phyloP scores from a whole-genome alignment of 92 coral and sea anemone genomes.

The Zoanthus sansibaricus region DNA sequence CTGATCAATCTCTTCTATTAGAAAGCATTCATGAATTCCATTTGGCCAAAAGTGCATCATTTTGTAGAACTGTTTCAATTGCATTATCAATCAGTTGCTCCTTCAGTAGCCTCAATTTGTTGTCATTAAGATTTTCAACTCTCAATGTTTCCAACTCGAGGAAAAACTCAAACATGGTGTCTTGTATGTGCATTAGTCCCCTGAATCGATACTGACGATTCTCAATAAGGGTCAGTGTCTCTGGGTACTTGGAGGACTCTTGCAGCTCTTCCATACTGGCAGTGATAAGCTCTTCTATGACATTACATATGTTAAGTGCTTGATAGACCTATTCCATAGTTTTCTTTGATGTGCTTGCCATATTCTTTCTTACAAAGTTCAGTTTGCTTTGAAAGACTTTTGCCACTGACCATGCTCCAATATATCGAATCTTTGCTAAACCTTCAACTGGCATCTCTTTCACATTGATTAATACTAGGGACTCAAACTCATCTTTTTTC shows the following conservation, averaged over 20 bases:
- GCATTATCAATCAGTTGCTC: slow-evolving; percentile 31
- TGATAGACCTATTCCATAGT: slow-evolving; percentile 13
- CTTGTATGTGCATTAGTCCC: slow-evolving; percentile 39
- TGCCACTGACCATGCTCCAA: slow-evolving; percentile 48
- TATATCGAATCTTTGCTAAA: slow-evolving; percentile 37
- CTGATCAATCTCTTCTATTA: not conserved
- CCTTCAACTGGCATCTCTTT: slow-evolving; percentile 31
- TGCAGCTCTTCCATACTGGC: slow-evolving; percentile 22
- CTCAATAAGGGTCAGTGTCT: slow-evolving; percentile 46
- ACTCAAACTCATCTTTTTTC: slow-evolving; percentile 19
- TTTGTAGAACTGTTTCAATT: slow-evolving; percentile 11
- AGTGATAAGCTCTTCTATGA: slow-evolving; percentile 24
- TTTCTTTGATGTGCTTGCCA: slow-evolving; percentile 2
- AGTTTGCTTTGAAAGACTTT: slow-evolving; percentile 22
- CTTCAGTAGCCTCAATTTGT: slow-evolving; percentile 20
- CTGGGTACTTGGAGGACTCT: slow-evolving; percentile 29
- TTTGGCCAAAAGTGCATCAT: not conserved
- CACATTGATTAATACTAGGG: slow-evolving; percentile 17
- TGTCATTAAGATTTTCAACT: slow-evolving; percentile 24
- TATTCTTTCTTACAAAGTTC: slow-evolving; percentile 31
- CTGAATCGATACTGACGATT: slow-evolving; percentile 42
- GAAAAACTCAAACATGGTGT: slow-evolving; percentile 30
- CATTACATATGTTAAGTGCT: slow-evolving; percentile 4
- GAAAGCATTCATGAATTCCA: not conserved
- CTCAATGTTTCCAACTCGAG: slow-evolving; percentile 19